phyloP scores from a whole-genome alignment of 2,113 vertebrate genomes.

The Columbina picui region DNA sequence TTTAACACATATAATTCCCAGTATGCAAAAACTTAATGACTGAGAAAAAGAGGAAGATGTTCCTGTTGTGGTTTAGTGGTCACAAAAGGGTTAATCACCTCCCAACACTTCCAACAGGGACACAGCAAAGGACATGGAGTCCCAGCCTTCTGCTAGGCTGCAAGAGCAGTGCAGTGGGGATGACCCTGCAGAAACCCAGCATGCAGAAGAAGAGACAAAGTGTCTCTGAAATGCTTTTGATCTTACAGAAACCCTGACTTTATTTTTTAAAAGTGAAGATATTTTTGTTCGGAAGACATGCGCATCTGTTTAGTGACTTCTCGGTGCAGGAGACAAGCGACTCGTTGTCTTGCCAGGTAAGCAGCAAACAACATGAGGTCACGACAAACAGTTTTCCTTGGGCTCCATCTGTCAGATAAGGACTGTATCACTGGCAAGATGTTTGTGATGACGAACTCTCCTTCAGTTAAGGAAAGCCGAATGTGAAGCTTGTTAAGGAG shows the following conservation, averaged over 20 bases:
- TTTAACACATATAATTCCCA: constrained; percentile 16
- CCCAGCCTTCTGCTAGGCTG: neutral
- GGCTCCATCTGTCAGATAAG: constrained; percentile 61
- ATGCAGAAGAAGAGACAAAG: neutral
- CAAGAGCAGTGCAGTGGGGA: neutral
- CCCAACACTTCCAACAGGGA: neutral
- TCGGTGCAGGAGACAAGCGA: neutral
- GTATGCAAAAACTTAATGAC: constrained; percentile 61
- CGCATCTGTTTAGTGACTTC: constrained; percentile 29
- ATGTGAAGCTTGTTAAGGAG: neutral
- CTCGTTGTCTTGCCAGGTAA: constrained; percentile 22
- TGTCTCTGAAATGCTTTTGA: neutral
- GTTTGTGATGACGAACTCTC: constrained; percentile 5
- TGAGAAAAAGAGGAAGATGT: constrained; percentile 50
- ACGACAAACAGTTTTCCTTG: constrained; percentile 45
- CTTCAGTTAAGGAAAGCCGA: constrained; percentile 53
- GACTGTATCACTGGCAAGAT: constrained; percentile 44
- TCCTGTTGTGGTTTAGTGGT: constrained; percentile 9
- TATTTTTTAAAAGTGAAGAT: neutral
- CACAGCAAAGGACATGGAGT: neutral
- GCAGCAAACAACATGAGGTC: constrained; percentile 46
- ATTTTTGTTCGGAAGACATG: neutral
- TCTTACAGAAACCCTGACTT: neutral
- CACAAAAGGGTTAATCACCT: constrained; percentile 51
- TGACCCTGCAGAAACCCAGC: neutral